A percentile compares a stretch with the other conserved stretches of the same genome.
phyloP scores from a whole-genome alignment of 1,140 invertebrate species.

The Atta texana region DNA sequence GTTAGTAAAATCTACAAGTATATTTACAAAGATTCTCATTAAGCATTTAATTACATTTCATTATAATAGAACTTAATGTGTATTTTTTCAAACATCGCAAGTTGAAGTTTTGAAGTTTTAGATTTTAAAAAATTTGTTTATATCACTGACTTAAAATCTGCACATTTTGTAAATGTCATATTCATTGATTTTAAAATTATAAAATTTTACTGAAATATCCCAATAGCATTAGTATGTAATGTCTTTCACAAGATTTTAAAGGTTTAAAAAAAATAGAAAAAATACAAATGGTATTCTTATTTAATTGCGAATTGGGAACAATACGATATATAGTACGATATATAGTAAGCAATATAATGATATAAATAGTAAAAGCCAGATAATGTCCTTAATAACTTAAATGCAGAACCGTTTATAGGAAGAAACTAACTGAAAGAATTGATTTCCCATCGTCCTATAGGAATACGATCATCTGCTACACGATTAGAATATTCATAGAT shows the following conservation, averaged over 20 bases:
- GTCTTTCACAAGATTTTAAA: not conserved
- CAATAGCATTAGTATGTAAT: not conserved
- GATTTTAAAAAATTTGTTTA: not conserved
- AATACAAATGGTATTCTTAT: not conserved
- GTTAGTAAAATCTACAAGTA: not conserved
- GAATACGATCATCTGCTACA: conserved; percentile 33
- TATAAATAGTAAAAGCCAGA: conserved; percentile 6
- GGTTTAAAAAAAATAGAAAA: not conserved
- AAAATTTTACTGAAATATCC: not conserved
- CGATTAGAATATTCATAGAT: not conserved
- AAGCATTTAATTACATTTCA: not conserved
- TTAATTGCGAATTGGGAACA: conserved; percentile 9
- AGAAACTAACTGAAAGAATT: conserved; percentile 71
- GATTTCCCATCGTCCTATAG: conserved; percentile 79
- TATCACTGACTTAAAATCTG: not conserved
- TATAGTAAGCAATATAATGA: not conserved
- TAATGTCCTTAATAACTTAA: conserved; percentile 60
- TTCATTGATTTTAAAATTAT: not conserved
- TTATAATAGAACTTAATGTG: not conserved
- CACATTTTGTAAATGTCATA: not conserved
- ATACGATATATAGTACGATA: not conserved
- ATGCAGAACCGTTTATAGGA: conserved; percentile 21
- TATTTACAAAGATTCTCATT: not conserved
- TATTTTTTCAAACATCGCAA: not conserved
- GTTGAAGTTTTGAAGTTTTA: not conserved